Percentiles rank a stretch among this genome's conserved stretches.
Conservation (phyloP, 2,888 invertebrate species). For the Ptilodon capucinus region DNA sequence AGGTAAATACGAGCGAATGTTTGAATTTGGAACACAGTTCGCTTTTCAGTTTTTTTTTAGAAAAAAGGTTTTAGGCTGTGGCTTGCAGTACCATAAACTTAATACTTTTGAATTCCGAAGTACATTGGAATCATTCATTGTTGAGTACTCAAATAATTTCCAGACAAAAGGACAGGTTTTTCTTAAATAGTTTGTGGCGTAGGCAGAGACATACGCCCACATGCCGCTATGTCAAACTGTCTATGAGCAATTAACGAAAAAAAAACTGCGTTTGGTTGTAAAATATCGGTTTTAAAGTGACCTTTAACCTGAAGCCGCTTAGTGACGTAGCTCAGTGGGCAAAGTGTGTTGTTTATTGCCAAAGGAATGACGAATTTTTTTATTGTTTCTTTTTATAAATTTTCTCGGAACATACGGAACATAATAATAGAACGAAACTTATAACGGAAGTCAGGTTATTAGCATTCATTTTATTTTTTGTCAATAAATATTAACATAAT, state of each 20-base stretch:
- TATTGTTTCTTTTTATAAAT: too few species aligned
- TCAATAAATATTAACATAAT: too few species aligned
- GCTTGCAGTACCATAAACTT: too few species aligned
- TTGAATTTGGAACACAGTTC: neutral
- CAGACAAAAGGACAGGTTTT: constrained; percentile 9
- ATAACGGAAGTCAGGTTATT: too few species aligned
- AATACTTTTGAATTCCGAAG: too few species aligned
- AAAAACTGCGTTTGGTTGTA: constrained; percentile 36
- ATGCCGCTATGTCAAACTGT: constrained; percentile 43
- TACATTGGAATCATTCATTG: too few species aligned
- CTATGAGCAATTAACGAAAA: constrained; percentile 46
- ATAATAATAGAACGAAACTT: too few species aligned
- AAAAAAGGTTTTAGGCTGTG: too few species aligned
- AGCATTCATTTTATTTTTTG: too few species aligned
- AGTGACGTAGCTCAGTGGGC: constrained; percentile 23
- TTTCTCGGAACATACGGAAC: too few species aligned
- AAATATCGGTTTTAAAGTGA: constrained; percentile 44
- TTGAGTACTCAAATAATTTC: neutral
- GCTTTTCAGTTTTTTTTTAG: neutral
- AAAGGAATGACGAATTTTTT: too few species aligned
- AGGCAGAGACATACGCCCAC: constrained; percentile 33
- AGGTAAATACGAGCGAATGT: neutral
- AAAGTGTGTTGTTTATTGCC: neutral
- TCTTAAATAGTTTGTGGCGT: constrained; percentile 10
- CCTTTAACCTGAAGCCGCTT: constrained; percentile 36